Evolutionary conservation across 2,888 invertebrate genomes (phyloP).

Genomic region (Aphodius granarius): DNA sequence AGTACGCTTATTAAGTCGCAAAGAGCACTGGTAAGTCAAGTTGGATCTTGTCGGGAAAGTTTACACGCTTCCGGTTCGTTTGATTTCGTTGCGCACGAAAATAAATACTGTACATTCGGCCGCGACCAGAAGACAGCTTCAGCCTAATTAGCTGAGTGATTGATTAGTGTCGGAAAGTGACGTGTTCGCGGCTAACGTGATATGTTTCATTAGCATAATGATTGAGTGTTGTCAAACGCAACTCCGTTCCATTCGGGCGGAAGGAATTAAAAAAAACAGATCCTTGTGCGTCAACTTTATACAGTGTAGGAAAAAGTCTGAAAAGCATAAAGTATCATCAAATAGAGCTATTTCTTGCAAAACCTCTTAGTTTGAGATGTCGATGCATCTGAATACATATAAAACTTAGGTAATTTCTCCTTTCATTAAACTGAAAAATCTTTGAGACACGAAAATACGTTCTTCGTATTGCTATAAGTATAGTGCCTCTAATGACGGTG

Average conservation of each 20-base stretch:
- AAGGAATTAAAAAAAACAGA: background rate
- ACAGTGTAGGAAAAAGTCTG: no score
- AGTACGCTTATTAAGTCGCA: no score
- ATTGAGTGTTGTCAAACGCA: background rate
- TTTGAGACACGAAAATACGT: background rate
- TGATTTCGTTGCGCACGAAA: background rate
- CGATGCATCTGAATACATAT: no score
- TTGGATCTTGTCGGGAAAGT: background rate
- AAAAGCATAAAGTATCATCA: no score
- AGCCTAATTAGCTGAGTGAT: constrained; percentile 28
- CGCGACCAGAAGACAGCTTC: constrained; percentile 3
- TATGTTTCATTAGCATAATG: background rate
- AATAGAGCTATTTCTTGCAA: no score
- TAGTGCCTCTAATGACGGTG: constrained; percentile 37
- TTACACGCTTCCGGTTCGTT: background rate
- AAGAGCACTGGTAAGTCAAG: no score
- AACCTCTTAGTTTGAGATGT: no score
- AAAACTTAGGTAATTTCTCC: no score
- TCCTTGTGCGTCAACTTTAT: background rate
- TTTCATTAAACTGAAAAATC: no score
- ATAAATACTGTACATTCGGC: background rate
- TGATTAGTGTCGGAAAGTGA: constrained; percentile 22
- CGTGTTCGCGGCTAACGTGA: background rate
- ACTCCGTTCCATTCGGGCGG: background rate
- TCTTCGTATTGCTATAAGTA: background rate